Evolutionary conservation across 1,140 invertebrate genomes (phyloP), one percentile per base, ranked within the genome.

Genomic region (Heterodera schachtii): DNA sequence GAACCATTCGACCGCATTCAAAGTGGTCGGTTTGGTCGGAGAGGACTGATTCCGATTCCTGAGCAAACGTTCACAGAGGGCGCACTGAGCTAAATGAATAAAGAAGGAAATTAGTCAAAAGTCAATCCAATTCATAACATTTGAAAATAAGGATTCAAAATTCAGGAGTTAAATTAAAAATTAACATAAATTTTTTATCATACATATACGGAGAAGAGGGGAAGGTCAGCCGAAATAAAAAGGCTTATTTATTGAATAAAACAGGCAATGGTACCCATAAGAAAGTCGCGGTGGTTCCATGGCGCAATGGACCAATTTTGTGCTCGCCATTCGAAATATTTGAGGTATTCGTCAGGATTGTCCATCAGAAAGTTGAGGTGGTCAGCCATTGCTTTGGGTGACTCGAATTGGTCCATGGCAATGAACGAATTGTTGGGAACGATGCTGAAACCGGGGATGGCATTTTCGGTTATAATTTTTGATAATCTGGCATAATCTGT

Each of bases 331-430:
- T 81, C 76, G 46, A 85, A 85, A 69, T 85, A 85, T 16, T 85
- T 71, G 19, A 85, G 31, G 75, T 85, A 85, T 43, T 83, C 84
- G 16, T 43, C 75, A n/a, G 83, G 75, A 69, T 85, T 85, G n/a
- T 73, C 49, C 43, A 83, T 75, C 71, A 85, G 47, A 21, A n/a
- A 73, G 8, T 11, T 78, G 57, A 85, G 76, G 70, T 85, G 70
- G 16, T 83, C 78, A 19, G 82, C 84, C 81, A 85, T 73, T 44
- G 52, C 76, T 52, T 83, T 83, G 21, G 84, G 69, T 13, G 31
- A 64, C 9, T 76, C 52, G 43, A 86, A 85, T 66, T 85, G 80
- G 75, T 85, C 84, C 81, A 85, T 80, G 44, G 84, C 84, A 60
- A 85, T 85, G 81, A 41, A 85, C n/a, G 81, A 84, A 44, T 75